Evolutionary conservation across 2,888 invertebrate genomes (phyloP).

Genomic region (Perithous albicinctus): DNA sequence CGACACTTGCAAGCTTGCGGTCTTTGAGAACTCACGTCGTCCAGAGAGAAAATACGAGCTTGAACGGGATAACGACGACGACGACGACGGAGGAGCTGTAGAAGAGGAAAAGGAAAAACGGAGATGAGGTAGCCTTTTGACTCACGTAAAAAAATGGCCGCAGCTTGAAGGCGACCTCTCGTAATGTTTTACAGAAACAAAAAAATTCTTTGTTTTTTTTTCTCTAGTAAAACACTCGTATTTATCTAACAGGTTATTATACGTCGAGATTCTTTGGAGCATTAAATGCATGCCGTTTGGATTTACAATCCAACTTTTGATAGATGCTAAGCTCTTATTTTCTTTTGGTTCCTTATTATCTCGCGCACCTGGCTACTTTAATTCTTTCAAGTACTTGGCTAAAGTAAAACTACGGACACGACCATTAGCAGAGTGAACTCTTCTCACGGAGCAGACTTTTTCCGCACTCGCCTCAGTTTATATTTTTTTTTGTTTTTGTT

Average conservation of each 20-base stretch:
- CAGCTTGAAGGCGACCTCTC: neutral
- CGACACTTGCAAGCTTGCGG: slow-evolving; percentile 45
- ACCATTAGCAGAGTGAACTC: slow-evolving; percentile 45
- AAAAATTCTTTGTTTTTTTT: neutral
- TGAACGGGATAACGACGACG: slow-evolving; percentile 28
- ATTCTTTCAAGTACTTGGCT: slow-evolving; percentile 10
- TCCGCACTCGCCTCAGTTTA: neutral
- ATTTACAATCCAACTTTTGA: slow-evolving; percentile 44
- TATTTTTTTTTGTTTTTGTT: too few species aligned
- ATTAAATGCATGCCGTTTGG: slow-evolving; percentile 30
- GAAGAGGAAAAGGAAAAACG: neutral
- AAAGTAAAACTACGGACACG: slow-evolving; percentile 26
- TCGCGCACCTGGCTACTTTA: slow-evolving; percentile 22
- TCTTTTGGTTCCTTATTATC: neutral
- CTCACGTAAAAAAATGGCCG: neutral
- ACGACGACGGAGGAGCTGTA: neutral
- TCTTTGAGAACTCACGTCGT: slow-evolving; percentile 37
- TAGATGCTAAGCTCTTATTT: neutral
- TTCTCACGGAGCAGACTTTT: slow-evolving; percentile 7
- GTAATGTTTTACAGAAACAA: neutral
- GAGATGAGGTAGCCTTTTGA: slow-evolving; percentile 7
- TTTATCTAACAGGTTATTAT: slow-evolving; percentile 14
- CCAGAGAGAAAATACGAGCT: slow-evolving; percentile 34
- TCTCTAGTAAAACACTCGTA: slow-evolving; percentile 8
- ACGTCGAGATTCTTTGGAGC: slow-evolving; percentile 8